Percentiles rank a stretch among this genome's conserved stretches.
phyloP scores from a whole-genome alignment of 2,797 vertebrate species.

The Cheirogaleus major region DNA sequence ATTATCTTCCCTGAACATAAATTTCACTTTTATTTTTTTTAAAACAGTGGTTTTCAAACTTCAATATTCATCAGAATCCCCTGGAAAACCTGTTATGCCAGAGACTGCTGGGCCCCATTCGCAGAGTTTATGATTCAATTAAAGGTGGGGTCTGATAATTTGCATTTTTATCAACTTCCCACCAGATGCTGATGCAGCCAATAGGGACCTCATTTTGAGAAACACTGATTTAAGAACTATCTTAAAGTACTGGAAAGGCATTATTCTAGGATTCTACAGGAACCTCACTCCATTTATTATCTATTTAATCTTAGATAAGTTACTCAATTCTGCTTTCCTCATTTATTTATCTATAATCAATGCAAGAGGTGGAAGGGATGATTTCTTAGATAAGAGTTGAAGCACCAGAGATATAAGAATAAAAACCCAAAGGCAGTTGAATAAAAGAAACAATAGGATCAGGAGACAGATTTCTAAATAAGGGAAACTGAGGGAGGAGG shows the following conservation, averaged over 20 bases:
- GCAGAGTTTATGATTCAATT: not conserved
- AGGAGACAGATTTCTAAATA: not conserved
- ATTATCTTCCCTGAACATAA: not conserved
- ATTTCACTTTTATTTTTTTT: not conserved
- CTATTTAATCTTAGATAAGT: not conserved
- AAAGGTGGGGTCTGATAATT: not conserved
- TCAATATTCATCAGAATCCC: not conserved
- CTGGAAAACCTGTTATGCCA: not conserved
- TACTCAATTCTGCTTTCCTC: not conserved
- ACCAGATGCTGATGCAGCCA: not conserved
- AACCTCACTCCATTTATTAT: not conserved
- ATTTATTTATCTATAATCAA: not conserved
- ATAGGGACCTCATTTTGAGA: not conserved
- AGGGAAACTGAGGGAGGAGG: no score
- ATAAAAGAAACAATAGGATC: not conserved
- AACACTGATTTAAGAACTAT: not conserved
- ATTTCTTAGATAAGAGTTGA: not conserved
- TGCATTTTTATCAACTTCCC: not conserved
- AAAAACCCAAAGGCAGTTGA: not conserved
- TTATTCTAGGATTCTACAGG: not conserved
- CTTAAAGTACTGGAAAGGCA: not conserved
- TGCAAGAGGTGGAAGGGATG: not conserved
- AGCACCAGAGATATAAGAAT: not conserved
- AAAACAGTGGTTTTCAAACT: not conserved
- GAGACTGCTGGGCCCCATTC: no score